Evolutionary conservation across 2,113 vertebrate genomes (phyloP).

Genomic region (Ceratotherium simum): DNA sequence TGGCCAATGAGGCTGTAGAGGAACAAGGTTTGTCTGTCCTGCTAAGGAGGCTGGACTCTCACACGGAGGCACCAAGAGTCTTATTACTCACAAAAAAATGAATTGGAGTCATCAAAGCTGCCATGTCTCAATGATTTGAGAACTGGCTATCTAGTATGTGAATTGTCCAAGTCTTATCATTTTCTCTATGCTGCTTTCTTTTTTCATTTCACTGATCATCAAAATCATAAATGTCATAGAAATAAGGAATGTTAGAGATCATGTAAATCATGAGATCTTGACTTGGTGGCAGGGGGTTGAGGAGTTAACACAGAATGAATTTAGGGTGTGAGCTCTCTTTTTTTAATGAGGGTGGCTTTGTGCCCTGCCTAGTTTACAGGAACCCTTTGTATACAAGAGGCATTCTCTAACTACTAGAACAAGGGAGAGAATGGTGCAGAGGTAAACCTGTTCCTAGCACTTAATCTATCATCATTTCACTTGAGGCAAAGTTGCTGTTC

Average conservation of each 20-base stretch:
- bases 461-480: neutral
- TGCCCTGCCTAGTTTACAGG: neutral
- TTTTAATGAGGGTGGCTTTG: neutral
- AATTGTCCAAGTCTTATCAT: neutral
- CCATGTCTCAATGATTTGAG: conserved; percentile 5
- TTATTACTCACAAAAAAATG: neutral
- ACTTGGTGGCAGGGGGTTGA: neutral
- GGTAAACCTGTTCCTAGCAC: neutral
- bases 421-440: neutral
- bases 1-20: neutral
- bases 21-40: neutral
- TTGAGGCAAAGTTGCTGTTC: neutral
- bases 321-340: neutral
- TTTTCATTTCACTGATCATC: conserved; percentile 35
- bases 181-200: neutral
- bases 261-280: neutral
- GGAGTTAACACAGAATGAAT: neutral
- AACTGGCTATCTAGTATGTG: neutral
- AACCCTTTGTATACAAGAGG: neutral
- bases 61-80: neutral
- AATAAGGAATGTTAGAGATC: neutral
- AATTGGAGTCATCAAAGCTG: neutral
- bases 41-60: neutral
- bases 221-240: neutral
- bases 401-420: neutral